Conservation (phyloP, 2,113 vertebrate species). For the Cyprinodon brontotheroides region DNA sequence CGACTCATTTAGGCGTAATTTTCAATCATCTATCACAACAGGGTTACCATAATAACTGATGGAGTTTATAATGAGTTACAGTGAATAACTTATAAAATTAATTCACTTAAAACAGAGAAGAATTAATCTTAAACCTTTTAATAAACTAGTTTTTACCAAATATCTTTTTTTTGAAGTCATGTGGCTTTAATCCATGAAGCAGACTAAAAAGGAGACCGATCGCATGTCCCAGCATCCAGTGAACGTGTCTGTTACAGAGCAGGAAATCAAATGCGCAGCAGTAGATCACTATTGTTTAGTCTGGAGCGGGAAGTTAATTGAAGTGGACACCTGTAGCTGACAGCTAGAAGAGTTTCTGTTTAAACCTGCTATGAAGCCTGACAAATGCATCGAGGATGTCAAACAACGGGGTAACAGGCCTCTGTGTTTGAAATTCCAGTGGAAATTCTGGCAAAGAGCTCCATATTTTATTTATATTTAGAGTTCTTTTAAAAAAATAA, state of each 20-base stretch:
- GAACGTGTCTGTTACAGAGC: conserved; percentile 16
- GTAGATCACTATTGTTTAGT: conserved; percentile 41
- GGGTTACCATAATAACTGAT: too few species aligned
- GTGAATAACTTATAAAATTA: neutral
- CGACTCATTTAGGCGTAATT: too few species aligned
- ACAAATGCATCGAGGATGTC: conserved; percentile 38
- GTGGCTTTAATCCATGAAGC: neutral
- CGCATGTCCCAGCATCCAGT: neutral
- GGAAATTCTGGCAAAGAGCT: neutral
- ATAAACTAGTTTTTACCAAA: too few species aligned
- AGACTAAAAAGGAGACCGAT: conserved; percentile 11
- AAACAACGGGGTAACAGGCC: conserved; percentile 28
- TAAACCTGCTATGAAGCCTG: conserved; percentile 15
- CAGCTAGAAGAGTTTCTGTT: conserved; percentile 28
- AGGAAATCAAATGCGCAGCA: neutral
- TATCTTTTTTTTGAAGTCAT: too few species aligned
- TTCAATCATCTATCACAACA: too few species aligned
- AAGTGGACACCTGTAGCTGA: conserved; percentile 54
- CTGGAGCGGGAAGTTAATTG: conserved; percentile 27
- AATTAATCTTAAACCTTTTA: too few species aligned
- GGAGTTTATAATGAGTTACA: too few species aligned
- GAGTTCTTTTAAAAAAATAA: neutral
- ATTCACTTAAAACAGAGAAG: neutral
- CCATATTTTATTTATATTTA: neutral
- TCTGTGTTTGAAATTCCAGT: neutral